phyloP scores from a whole-genome alignment of 1,140 invertebrate species.

The Lordiphosa stackelbergi region DNA sequence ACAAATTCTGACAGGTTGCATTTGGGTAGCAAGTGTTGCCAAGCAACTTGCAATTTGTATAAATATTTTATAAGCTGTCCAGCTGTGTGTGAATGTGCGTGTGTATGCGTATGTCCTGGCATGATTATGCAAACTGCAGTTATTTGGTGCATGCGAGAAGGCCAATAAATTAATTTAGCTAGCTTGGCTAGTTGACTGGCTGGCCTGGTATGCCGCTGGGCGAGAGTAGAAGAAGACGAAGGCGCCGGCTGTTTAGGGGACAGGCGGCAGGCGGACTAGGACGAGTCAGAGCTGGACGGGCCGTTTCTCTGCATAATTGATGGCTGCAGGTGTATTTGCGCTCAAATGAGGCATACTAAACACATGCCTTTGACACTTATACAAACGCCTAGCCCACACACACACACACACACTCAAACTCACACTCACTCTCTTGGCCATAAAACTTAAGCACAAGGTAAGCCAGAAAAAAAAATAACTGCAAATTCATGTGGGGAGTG shows the following conservation, averaged over 20 bases:
- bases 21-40: slow-evolving; percentile 44
- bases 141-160: slow-evolving; percentile 63
- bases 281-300: slow-evolving; percentile 9
- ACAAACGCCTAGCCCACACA: slow-evolving; percentile 29
- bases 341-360: slow-evolving; percentile 74
- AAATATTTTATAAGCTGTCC: slow-evolving; percentile 67
- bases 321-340: slow-evolving; percentile 74
- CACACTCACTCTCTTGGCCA: slow-evolving; percentile 10
- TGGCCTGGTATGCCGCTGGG: slow-evolving; percentile 16
- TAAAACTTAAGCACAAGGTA: slow-evolving; percentile 31
- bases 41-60: slow-evolving; percentile 60
- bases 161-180: slow-evolving; percentile 74
- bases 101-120: slow-evolving; percentile 12
- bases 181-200: slow-evolving; percentile 28
- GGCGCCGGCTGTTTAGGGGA: slow-evolving; percentile 1
- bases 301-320: slow-evolving; percentile 71
- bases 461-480: slow-evolving; percentile 26
- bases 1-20: slow-evolving; percentile 17
- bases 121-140: slow-evolving; percentile 73
- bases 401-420: slow-evolving; percentile 16
- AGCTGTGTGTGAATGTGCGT: slow-evolving; percentile 4
- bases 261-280: neutral
- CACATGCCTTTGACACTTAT: slow-evolving; percentile 74
- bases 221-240: slow-evolving; percentile 23
- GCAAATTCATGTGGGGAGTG: slow-evolving; percentile 36